phyloP scores from a whole-genome alignment of 23 tunicate species.

The Aplidium turbinatum region DNA sequence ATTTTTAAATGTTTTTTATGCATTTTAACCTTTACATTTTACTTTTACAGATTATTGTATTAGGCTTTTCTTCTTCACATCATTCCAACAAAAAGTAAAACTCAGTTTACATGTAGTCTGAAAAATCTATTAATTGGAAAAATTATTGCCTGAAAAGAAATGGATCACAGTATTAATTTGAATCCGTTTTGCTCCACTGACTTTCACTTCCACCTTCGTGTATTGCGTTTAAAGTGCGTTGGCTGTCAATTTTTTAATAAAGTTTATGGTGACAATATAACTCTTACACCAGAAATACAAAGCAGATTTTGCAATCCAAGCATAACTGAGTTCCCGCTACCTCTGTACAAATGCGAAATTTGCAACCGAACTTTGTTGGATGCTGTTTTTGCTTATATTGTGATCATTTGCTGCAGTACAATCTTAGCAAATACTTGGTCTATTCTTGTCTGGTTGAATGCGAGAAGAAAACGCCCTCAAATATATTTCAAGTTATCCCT shows the following conservation, averaged over 20 bases:
- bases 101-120: too few species aligned
- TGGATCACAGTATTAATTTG: too few species aligned
- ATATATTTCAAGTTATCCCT: constrained; percentile 44
- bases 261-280: too few species aligned
- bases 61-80: too few species aligned
- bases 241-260: constrained; percentile 8
- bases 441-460: constrained; percentile 31
- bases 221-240: constrained; percentile 4
- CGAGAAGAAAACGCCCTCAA: constrained; percentile 35
- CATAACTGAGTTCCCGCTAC: constrained; percentile 33
- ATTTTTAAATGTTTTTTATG: too few species aligned
- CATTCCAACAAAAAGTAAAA: too few species aligned
- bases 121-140: too few species aligned
- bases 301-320: constrained; percentile 32
- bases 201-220: too few species aligned
- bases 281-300: too few species aligned
- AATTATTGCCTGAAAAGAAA: too few species aligned
- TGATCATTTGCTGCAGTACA: constrained; percentile 13
- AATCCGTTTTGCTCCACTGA: constrained; percentile 30
- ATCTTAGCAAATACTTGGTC: constrained; percentile 39
- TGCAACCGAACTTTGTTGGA: constrained; percentile 28
- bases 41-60: too few species aligned
- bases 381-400: constrained; percentile 26
- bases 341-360: constrained; percentile 31
- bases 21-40: too few species aligned